A percentile compares a stretch with the other conserved stretches of the same genome.
These are phyloP conservation scores for Chionodraco myersi DNA, from an alignment of 2,113 vertebrate species.

Conservation along the genomic window DNA sequence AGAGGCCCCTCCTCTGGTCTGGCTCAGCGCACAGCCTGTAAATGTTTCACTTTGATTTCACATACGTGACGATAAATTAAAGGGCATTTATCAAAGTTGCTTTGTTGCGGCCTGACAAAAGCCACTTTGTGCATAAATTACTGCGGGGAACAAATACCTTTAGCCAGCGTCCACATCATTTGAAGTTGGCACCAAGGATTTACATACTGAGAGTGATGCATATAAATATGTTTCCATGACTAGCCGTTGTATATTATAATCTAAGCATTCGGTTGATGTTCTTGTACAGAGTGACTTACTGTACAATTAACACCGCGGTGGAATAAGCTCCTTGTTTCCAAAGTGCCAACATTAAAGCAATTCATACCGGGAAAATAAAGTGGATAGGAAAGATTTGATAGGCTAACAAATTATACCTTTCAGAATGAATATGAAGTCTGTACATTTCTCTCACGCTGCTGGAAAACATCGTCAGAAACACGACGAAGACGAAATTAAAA, in stretches of 20 bases:
- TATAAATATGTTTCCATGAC: constrained; percentile 40
- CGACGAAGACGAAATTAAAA: constrained; percentile 6
- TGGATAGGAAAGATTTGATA: background rate
- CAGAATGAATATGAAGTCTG: no score
- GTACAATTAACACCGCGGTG: constrained; percentile 2
- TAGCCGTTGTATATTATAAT: constrained; percentile 55
- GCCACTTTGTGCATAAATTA: constrained; percentile 95
- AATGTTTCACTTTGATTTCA: constrained; percentile 96
- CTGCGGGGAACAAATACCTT: constrained; percentile 90
- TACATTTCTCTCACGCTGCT: no score
- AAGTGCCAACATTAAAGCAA: constrained; percentile 9
- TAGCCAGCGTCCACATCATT: constrained; percentile 85
- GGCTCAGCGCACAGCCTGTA: constrained; percentile 90
- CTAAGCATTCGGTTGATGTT: constrained; percentile 31
- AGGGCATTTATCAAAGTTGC: constrained; percentile 92
- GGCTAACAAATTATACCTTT: background rate
- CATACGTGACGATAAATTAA: constrained; percentile 98
- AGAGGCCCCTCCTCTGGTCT: constrained; percentile 85
- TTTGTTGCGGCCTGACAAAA: constrained; percentile 90
- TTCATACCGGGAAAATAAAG: constrained; percentile 3
- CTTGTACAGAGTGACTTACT: constrained; percentile 17
- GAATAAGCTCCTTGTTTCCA: background rate
- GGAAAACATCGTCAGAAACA: no score
- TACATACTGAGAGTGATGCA: constrained; percentile 84
- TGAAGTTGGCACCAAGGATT: constrained; percentile 90